Base-by-base conservation (phyloP, 1,140 invertebrate species). In the Diuraphis noxia region DNA sequence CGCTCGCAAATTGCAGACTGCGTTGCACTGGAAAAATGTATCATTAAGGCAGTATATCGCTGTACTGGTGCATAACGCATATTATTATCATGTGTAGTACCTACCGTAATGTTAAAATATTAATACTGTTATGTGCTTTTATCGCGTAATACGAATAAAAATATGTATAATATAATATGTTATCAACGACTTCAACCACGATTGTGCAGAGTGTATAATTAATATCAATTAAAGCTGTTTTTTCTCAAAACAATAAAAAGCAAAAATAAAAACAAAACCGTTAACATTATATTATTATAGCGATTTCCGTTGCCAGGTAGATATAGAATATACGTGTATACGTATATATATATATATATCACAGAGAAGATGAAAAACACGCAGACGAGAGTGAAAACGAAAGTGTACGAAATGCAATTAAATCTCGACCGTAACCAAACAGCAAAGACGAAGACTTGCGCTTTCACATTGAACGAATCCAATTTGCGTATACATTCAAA, bases 391-490 rank as follows among this genome's bases (percentile, higher is more conserved):
- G 89, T 38, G 25, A 91, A 91, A 91, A 91, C 46, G 89, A 91
- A 91, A 91, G 89, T 91, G 77, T 79, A 82, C 77, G 36, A 81
- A 91, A 91, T 40, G 89, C 89, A 82, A 91, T 91, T 91, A 91
- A 91, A 91, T 82, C 77, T 91, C 63, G 77, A 82, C 89, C 89
- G 72, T 91, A 91, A 91, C 89, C 89, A 79, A 41, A 43, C 10
- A 43, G 56, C 34, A 25, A 25, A 36, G 34, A 81, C 34, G 89
- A 91, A 77, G 56, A 90, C 88, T 90, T 79, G 88, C 89, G 46
- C 89, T 91, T 91, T 91, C 89, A 91, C 89, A n/a, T 91, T 82
- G 89, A 81, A 91, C 89, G 72, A 52, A 91, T 49, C 43, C 56
- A 30, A 77, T 89, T 88, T 41, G 56, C 30, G 36, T 88, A 63